Evolutionary conservation across 2,888 invertebrate genomes (phyloP).

Genomic region (Seira sanloemensis): DNA sequence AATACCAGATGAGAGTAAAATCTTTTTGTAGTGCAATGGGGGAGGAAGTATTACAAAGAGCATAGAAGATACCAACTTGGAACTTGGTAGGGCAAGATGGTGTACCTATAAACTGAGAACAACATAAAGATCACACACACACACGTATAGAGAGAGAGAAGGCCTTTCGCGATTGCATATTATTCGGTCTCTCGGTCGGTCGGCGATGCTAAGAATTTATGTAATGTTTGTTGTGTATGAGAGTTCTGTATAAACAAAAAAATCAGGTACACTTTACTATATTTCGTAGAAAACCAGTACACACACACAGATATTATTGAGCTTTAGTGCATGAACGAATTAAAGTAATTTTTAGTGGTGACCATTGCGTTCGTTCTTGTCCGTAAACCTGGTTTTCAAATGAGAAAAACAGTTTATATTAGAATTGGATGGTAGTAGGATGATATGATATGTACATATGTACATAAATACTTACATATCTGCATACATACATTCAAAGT

Average conservation of each 20-base stretch:
- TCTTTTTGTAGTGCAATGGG: slow-evolving; percentile 32
- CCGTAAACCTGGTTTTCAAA: not conserved
- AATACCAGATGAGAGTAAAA: slow-evolving; percentile 16
- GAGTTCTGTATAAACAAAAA: not conserved
- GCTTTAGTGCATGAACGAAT: not conserved
- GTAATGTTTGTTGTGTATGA: not conserved
- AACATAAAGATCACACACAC: not conserved
- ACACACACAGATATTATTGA: not conserved
- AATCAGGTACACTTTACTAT: not conserved
- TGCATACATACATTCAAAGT: too few relatives aligned
- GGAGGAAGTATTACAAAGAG: slow-evolving; percentile 51
- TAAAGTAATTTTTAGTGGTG: not conserved
- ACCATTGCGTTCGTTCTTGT: not conserved
- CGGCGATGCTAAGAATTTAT: not conserved
- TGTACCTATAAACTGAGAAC: not conserved
- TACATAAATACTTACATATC: too few relatives aligned
- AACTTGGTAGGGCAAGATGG: slow-evolving; percentile 46
- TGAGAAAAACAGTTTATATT: not conserved
- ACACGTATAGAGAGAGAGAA: not conserved
- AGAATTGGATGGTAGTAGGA: too few relatives aligned
- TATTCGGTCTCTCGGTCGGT: not conserved
- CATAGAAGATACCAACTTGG: slow-evolving; percentile 58
- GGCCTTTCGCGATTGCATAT: not conserved
- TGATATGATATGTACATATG: too few relatives aligned
- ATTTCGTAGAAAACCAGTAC: not conserved